phyloP scores from a whole-genome alignment of 2,888 invertebrate species.

The Drosophila cracens region DNA sequence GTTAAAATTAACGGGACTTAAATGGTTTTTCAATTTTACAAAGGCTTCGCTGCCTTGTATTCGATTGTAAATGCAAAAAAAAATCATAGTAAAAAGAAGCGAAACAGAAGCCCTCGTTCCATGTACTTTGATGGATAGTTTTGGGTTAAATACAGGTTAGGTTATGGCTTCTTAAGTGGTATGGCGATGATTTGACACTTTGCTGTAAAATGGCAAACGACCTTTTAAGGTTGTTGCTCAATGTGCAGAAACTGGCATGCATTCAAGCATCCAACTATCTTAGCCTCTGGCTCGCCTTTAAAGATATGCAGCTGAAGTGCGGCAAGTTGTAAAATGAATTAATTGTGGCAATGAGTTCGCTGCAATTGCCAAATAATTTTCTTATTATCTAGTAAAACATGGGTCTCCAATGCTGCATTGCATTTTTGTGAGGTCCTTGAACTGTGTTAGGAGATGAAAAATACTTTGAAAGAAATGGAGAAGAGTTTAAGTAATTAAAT shows the following conservation, averaged over 20 bases:
- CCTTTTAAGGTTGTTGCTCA: conserved; percentile 78
- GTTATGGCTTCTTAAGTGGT: conserved; percentile 64
- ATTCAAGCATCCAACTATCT: conserved; percentile 16
- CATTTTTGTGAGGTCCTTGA: conserved; percentile 29
- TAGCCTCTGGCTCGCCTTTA: conserved; percentile 28
- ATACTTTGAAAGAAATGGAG: neutral
- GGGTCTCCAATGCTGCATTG: conserved; percentile 8
- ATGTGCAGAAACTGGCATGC: conserved; percentile 30
- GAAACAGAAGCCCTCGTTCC: conserved; percentile 50
- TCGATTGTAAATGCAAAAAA: conserved; percentile 52
- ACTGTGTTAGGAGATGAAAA: conserved; percentile 5
- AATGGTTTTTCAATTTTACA: conserved; percentile 78
- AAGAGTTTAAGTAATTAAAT: neutral
- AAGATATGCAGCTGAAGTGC: conserved; percentile 29
- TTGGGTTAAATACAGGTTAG: conserved; percentile 80
- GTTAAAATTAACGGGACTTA: conserved; percentile 78
- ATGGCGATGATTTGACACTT: conserved; percentile 74
- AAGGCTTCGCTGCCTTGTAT: conserved; percentile 52
- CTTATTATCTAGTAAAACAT: conserved; percentile 2
- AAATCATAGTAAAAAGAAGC: conserved; percentile 20
- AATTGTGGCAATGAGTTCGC: conserved; percentile 43
- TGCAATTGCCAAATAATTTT: conserved; percentile 39
- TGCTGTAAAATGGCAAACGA: conserved; percentile 61
- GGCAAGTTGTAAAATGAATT: conserved; percentile 35
- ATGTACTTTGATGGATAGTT: conserved; percentile 77